phyloP scores from a whole-genome alignment of 2,113 vertebrate genomes.

The Proteles cristata region DNA sequence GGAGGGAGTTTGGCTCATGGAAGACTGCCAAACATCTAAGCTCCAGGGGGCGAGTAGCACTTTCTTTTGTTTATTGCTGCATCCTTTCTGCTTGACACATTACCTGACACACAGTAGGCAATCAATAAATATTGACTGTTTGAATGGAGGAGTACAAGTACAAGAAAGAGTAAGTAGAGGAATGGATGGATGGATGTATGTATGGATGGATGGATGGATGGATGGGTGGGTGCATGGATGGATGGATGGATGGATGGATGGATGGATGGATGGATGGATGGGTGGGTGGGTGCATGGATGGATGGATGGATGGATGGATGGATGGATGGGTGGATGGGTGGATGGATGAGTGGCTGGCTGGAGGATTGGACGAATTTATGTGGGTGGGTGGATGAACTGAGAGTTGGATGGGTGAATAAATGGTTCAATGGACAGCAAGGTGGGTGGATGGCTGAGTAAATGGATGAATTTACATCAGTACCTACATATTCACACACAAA shows the following conservation, averaged over 20 bases:
- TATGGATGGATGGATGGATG: not conserved
- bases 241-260: not conserved
- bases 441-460: not conserved
- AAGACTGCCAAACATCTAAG: not conserved
- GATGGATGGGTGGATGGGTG: accelerated
- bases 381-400: not conserved
- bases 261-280: accelerated
- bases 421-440: too few species aligned
- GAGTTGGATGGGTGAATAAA: too few species aligned
- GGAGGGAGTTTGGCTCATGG: not conserved
- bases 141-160: not conserved
- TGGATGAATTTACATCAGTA: not conserved
- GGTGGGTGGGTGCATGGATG: not conserved
- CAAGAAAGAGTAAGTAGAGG: not conserved
- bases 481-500: not conserved
- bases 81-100: not conserved
- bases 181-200: not conserved
- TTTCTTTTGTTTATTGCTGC: not conserved
- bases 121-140: not conserved
- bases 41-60: accelerated
- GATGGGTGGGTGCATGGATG: not conserved
- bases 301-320: accelerated
- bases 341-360: not conserved
- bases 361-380: too few species aligned
- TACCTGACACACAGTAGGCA: not conserved